These are phyloP conservation scores for Hippocampus zosterae DNA, from an alignment of 2,113 vertebrate species.

Conservation along the genomic window DNA sequence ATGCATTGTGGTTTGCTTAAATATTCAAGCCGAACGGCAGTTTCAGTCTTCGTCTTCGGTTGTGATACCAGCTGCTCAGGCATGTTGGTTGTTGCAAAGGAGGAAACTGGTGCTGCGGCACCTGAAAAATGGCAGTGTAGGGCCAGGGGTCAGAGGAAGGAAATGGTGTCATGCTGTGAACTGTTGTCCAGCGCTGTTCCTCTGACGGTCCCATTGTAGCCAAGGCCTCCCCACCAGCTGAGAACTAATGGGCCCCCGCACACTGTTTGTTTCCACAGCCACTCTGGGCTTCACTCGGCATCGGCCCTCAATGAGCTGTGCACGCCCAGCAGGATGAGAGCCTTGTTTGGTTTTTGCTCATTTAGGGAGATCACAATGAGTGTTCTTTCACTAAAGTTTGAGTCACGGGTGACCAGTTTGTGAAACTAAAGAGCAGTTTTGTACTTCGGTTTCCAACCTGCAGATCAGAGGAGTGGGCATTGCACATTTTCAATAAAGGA, in stretches of 20 bases:
- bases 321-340: background rate
- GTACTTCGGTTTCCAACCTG: background rate
- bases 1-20: background rate
- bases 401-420: constrained; percentile 1
- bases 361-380: constrained; percentile 3
- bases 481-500: no score
- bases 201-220: constrained; percentile 64
- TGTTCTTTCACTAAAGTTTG: background rate
- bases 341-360: constrained; percentile 3
- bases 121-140: constrained; percentile 58
- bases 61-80: constrained; percentile 11
- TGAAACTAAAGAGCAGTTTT: background rate
- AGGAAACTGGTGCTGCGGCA: constrained; percentile 53
- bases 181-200: constrained; percentile 65
- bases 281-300: constrained; percentile 12
- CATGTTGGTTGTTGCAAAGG: constrained; percentile 24
- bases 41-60: background rate
- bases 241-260: constrained; percentile 57
- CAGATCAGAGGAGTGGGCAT: background rate
- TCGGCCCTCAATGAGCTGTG: constrained; percentile 9
- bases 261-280: constrained; percentile 37
- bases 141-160: constrained; percentile 68
- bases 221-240: constrained; percentile 52
- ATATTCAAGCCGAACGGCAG: background rate
- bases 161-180: constrained; percentile 67